Evolutionary conservation across 1,140 invertebrate genomes (phyloP).

Genomic region (Gonatopus flavifemur): DNA sequence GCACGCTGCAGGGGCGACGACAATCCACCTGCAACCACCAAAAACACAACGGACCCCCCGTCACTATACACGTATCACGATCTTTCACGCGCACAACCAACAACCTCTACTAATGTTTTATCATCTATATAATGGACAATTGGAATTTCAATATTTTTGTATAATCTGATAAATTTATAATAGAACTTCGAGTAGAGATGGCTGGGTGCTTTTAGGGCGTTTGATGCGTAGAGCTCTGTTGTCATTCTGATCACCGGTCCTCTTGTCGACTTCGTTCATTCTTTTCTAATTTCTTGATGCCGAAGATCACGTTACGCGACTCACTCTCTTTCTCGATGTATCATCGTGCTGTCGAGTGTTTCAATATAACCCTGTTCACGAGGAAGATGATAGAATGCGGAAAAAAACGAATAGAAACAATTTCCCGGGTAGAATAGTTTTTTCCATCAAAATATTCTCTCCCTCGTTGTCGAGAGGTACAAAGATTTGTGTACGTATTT

Average conservation of each 20-base stretch:
- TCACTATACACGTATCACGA: too few relatives aligned
- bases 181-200: not conserved
- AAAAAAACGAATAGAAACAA: too few relatives aligned
- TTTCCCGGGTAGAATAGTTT: too few relatives aligned
- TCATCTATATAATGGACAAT: too few relatives aligned
- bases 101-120: slow-evolving; percentile 12
- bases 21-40: slow-evolving; percentile 59
- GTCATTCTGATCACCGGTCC: slow-evolving; percentile 15
- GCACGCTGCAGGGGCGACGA: slow-evolving; percentile 58
- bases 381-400: slow-evolving; percentile 11
- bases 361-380: not conserved
- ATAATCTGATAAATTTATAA: too few relatives aligned
- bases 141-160: too few relatives aligned
- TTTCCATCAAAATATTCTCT: too few relatives aligned
- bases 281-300: slow-evolving; percentile 14
- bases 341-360: slow-evolving; percentile 21
- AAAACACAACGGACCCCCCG: slow-evolving; percentile 55
- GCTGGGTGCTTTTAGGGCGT: not conserved
- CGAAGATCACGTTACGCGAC: slow-evolving; percentile 31
- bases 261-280: slow-evolving; percentile 7
- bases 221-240: too few relatives aligned
- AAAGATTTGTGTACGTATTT: too few relatives aligned
- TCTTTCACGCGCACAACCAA: slow-evolving; percentile 23
- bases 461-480: too few relatives aligned
- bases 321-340: slow-evolving; percentile 54